phyloP scores from a whole-genome alignment of 2,797 vertebrate species.

The Graptemys geographica region DNA sequence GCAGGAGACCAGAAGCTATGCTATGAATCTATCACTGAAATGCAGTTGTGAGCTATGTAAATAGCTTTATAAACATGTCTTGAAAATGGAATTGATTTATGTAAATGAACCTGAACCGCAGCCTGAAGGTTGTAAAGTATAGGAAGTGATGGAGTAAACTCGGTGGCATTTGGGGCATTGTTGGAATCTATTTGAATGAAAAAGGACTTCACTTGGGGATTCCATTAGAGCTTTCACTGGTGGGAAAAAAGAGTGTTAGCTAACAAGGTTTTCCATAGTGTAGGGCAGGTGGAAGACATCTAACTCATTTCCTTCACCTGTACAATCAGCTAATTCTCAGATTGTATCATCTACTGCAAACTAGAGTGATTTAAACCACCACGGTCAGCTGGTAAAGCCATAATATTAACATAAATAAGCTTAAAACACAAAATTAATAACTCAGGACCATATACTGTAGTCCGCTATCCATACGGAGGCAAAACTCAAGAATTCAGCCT shows the following conservation, averaged over 20 bases:
- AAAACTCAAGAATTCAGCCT: not conserved
- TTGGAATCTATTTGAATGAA: not conserved
- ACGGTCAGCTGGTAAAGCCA: not conserved
- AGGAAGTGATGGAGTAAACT: not conserved
- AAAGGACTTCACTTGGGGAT: not conserved
- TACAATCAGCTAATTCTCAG: not conserved
- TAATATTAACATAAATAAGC: not conserved
- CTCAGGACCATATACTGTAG: not conserved
- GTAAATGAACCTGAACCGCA: slow-evolving; percentile 43
- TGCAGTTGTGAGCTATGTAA: slow-evolving; percentile 44
- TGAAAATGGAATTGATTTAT: slow-evolving; percentile 55
- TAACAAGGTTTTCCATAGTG: not conserved
- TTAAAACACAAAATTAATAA: not conserved
- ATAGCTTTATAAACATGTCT: slow-evolving; percentile 27
- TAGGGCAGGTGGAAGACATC: not conserved
- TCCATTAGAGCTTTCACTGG: not conserved
- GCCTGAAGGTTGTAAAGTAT: not conserved
- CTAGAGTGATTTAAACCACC: not conserved
- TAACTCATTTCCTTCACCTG: not conserved
- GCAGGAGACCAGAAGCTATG: not conserved
- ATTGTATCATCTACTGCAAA: not conserved
- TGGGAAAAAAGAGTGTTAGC: not conserved
- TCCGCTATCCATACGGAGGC: not conserved
- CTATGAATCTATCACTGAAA: slow-evolving; percentile 45
- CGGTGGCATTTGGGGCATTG: not conserved